Evolutionary conservation across 2,888 invertebrate genomes (phyloP).

Genomic region (Pheosia tremula): DNA sequence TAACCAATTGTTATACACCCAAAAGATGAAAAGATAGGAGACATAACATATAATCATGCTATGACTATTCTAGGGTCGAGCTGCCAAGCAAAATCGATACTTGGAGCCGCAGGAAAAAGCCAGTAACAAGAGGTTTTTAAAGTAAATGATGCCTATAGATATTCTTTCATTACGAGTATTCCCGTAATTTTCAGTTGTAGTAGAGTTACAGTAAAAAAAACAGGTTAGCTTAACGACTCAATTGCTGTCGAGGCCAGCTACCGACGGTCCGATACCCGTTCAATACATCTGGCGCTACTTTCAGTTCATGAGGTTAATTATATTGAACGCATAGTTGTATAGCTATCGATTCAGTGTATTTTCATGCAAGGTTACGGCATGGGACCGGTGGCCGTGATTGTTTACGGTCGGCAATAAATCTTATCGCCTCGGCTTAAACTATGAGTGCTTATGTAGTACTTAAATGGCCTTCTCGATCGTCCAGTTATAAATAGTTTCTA

Average conservation of each 20-base stretch:
- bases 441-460: conserved; percentile 33
- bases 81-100: too few species aligned
- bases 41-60: too few species aligned
- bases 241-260: conserved; percentile 51
- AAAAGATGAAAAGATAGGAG: too few species aligned
- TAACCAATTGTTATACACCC: too few species aligned
- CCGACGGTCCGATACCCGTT: conserved; percentile 40
- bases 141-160: background rate
- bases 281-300: conserved; percentile 51
- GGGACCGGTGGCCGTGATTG: conserved; percentile 50
- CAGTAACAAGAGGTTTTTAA: too few species aligned
- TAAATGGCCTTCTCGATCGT: conserved; percentile 54
- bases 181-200: background rate
- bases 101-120: too few species aligned
- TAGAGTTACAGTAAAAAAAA: conserved; percentile 17
- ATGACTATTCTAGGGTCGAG: too few species aligned
- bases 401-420: conserved; percentile 57
- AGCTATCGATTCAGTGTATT: conserved; percentile 34
- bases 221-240: conserved; percentile 43
- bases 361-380: conserved; percentile 49
- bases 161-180: background rate
- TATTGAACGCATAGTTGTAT: conserved; percentile 10
- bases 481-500: conserved; percentile 53
- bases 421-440: conserved; percentile 48
- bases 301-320: conserved; percentile 45